phyloP scores from a whole-genome alignment of 2,113 vertebrate genomes.

The cattle (Bos taurus) region DNA sequence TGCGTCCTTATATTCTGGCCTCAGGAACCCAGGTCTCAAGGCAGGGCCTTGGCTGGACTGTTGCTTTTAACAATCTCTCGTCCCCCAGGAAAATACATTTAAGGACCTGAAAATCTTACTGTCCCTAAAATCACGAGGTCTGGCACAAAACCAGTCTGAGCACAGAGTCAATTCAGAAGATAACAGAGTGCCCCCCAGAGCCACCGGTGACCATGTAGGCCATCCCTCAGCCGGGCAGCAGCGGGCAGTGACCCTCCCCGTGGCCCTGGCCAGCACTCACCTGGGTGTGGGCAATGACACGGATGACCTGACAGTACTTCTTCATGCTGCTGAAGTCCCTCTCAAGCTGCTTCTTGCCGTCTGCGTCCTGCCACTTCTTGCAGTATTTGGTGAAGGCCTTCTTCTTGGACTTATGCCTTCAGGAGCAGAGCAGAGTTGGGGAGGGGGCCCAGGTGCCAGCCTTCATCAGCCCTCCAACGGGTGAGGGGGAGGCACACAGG shows the following conservation, averaged over 20 bases:
- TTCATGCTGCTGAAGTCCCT: constrained; percentile 97
- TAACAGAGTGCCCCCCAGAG: no score
- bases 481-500: constrained; percentile 77
- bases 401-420: constrained; percentile 99
- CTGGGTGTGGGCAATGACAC: constrained; percentile 96
- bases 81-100: fast-evolving
- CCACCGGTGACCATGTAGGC: fast-evolving
- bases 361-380: constrained; percentile 99
- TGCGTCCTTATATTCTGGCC: background rate
- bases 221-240: background rate
- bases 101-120: background rate
- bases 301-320: constrained; percentile 97
- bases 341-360: constrained; percentile 98
- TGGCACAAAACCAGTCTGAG: background rate
- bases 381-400: constrained; percentile 99
- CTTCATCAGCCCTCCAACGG: constrained; percentile 79
- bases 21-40: background rate
- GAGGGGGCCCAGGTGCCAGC: constrained; percentile 74
- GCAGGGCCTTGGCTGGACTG: no score
- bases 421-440: constrained; percentile 80
- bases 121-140: background rate
- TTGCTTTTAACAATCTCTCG: background rate
- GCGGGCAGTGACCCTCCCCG: background rate
- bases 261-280: constrained; percentile 76
- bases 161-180: background rate